phyloP scores from a whole-genome alignment of 2,888 invertebrate species.

The Euproctis similis region DNA sequence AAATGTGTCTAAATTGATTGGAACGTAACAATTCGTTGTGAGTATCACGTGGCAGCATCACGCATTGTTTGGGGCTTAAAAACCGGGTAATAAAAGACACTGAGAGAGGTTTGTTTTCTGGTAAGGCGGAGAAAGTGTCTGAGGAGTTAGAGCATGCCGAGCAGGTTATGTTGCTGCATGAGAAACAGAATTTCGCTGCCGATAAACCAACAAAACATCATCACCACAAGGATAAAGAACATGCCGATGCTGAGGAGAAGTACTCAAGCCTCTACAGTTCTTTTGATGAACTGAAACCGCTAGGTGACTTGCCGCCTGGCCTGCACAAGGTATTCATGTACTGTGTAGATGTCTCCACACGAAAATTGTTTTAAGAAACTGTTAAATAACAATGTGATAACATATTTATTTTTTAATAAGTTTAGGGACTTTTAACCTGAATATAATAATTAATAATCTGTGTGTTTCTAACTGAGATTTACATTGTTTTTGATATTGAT shows the following conservation, averaged over 20 bases:
- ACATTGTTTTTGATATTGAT: constrained; percentile 14
- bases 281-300: constrained; percentile 62
- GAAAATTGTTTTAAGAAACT: constrained; percentile 19
- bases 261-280: constrained; percentile 64
- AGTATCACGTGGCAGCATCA: constrained; percentile 47
- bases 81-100: constrained; percentile 38
- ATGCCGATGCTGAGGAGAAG: constrained; percentile 40
- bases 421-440: constrained; percentile 6
- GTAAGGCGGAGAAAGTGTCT: constrained; percentile 71
- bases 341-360: constrained; percentile 33
- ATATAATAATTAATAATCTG: constrained; percentile 22
- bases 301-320: constrained; percentile 54
- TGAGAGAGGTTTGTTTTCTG: constrained; percentile 71
- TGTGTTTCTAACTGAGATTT: constrained; percentile 15
- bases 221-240: constrained; percentile 42
- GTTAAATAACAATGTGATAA: constrained; percentile 21
- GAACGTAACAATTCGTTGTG: constrained; percentile 42
- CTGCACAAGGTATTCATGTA: constrained; percentile 57
- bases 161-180: constrained; percentile 73
- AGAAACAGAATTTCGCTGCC: constrained; percentile 59
- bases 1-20: constrained; percentile 39
- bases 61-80: constrained; percentile 40
- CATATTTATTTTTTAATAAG: constrained; percentile 20
- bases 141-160: constrained; percentile 70
- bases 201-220: constrained; percentile 42